Percentiles rank a stretch among this genome's conserved stretches.
phyloP scores from a whole-genome alignment of 1,140 invertebrate species.

The Papilio polyxenes region DNA sequence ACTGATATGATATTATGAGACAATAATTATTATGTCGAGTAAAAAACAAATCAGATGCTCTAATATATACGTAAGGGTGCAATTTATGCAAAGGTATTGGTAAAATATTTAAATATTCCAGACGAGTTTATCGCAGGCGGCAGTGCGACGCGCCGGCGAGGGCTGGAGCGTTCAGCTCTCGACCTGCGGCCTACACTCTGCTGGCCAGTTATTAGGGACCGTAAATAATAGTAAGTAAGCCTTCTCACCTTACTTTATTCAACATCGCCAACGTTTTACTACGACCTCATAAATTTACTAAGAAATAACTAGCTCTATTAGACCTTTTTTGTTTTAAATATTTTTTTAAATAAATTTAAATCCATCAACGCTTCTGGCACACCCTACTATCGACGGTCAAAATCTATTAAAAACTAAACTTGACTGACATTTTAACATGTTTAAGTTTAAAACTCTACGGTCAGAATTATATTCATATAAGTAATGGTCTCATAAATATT shows the following conservation, averaged over 20 bases:
- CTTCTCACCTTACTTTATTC: conserved; percentile 68
- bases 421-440: too few relatives aligned
- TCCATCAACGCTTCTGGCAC: not conserved
- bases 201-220: conserved; percentile 68
- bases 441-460: too few relatives aligned
- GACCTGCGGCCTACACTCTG: conserved; percentile 43
- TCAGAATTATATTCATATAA: too few relatives aligned
- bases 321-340: not conserved
- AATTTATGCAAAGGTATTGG: conserved; percentile 47
- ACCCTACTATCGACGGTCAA: not conserved
- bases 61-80: not conserved
- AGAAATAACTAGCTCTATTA: not conserved
- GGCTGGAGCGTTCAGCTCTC: conserved; percentile 47
- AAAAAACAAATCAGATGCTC: too few relatives aligned
- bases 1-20: too few relatives aligned
- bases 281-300: conserved; percentile 51
- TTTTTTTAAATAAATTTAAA: not conserved
- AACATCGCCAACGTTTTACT: conserved; percentile 65
- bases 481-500: too few relatives aligned
- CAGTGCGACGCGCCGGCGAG: conserved; percentile 46
- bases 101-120: conserved; percentile 69
- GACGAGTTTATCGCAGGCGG: conserved; percentile 56
- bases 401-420: not conserved
- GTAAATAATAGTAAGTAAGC: conserved; percentile 77
- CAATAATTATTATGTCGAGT: too few relatives aligned